A percentile compares a stretch with the other conserved stretches of the same genome.
phyloP scores from a whole-genome alignment of 2,797 vertebrate species.

The Cuculus canorus region DNA sequence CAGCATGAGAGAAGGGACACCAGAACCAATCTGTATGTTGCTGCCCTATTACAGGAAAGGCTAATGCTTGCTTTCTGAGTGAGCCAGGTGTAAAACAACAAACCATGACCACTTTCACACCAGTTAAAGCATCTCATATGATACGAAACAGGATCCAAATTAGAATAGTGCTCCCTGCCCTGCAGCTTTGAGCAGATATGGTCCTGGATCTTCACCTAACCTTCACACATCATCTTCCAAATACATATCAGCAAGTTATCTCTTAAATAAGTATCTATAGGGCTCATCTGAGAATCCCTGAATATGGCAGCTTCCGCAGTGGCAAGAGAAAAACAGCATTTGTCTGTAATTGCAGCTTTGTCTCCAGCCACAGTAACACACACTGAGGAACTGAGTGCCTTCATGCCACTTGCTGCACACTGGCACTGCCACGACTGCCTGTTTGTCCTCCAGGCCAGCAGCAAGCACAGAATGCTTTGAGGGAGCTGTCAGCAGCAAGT shows the following conservation, averaged over 20 bases:
- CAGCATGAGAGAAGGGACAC: not conserved
- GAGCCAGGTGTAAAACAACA: not conserved
- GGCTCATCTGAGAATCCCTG: not conserved
- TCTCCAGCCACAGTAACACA: not conserved
- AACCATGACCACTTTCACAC: not conserved
- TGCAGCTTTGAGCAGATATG: accelerated
- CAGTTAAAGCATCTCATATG: not conserved
- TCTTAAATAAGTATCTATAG: not conserved
- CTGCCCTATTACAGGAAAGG: not conserved
- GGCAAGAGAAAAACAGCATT: not conserved
- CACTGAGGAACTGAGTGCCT: accelerated
- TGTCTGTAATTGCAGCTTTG: not conserved
- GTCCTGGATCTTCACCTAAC: not conserved
- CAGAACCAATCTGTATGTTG: not conserved
- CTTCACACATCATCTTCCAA: not conserved
- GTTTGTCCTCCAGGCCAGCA: accelerated
- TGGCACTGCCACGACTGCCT: accelerated
- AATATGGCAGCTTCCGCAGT: not conserved
- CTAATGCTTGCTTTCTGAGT: not conserved
- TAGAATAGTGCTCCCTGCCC: not conserved
- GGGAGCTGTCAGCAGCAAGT: not conserved
- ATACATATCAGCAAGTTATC: accelerated
- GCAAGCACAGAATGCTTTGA: not conserved
- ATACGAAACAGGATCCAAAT: not conserved
- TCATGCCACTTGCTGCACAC: not conserved